A percentile compares a stretch with the other conserved stretches of the same genome.
phyloP scores from a whole-genome alignment of 2,888 invertebrate genomes.

The Halictus quadricinctus region DNA sequence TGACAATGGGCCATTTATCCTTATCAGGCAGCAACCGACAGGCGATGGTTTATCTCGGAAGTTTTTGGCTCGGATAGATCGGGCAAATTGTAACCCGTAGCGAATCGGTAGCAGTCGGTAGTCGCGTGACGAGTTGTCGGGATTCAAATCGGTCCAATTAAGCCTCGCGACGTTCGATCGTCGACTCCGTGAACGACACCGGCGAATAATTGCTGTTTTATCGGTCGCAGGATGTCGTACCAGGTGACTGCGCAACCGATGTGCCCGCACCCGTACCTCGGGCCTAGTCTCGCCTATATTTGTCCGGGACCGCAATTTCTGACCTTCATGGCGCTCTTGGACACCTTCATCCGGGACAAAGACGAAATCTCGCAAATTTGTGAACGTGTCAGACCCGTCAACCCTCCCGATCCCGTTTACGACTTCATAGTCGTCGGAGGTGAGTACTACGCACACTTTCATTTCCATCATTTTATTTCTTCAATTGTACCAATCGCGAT shows the following conservation, averaged over 20 bases:
- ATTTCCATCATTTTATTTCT: background rate
- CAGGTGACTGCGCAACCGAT: conserved; percentile 69
- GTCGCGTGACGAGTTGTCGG: conserved; percentile 14
- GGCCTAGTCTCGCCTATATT: conserved; percentile 85
- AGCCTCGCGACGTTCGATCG: background rate
- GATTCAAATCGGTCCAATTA: conserved; percentile 11
- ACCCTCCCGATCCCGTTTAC: conserved; percentile 83
- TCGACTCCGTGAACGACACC: background rate
- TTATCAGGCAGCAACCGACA: background rate
- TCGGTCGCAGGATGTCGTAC: conserved; percentile 75
- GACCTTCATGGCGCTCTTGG: conserved; percentile 87
- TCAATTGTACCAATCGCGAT: background rate
- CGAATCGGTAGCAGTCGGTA: background rate
- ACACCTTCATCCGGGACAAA: conserved; percentile 84
- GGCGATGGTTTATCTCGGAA: background rate
- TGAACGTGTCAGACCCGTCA: conserved; percentile 83
- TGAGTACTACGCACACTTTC: conserved; percentile 67
- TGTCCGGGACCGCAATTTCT: conserved; percentile 86
- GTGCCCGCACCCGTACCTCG: conserved; percentile 84
- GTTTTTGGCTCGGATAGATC: background rate
- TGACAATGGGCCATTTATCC: background rate
- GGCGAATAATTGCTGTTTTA: conserved; percentile 11
- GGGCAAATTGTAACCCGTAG: background rate
- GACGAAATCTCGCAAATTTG: conserved; percentile 83
- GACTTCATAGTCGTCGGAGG: conserved; percentile 88